phyloP scores from a whole-genome alignment of 1,140 invertebrate species.

The Philotrypesis tridentata region DNA sequence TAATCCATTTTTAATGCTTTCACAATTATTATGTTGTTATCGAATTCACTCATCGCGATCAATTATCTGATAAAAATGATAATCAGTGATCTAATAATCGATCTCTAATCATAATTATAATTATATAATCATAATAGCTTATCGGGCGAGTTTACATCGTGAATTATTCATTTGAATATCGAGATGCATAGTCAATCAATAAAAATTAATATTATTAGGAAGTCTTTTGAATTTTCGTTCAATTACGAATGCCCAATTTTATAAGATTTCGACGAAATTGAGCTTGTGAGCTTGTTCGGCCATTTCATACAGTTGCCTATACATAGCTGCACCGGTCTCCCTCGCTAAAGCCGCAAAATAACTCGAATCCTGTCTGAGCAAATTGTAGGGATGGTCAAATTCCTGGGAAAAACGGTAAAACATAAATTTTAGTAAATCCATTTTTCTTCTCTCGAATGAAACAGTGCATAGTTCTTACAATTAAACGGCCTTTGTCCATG shows the following conservation, averaged over 20 bases:
- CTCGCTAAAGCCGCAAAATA: conserved; percentile 81
- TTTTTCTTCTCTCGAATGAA: not conserved
- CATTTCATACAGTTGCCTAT: conserved; percentile 66
- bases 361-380: conserved; percentile 71
- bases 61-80: too few species aligned
- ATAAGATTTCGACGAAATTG: not conserved
- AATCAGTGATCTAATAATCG: too few species aligned
- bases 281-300: conserved; percentile 46
- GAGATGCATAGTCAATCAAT: too few species aligned
- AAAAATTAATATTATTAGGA: too few species aligned
- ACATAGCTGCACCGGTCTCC: conserved; percentile 76
- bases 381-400: conserved; percentile 76
- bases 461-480: conserved; percentile 58
- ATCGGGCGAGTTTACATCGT: too few species aligned
- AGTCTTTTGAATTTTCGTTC: not conserved
- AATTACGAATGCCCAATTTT: not conserved
- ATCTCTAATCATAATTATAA: too few species aligned
- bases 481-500: conserved; percentile 73
- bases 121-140: too few species aligned
- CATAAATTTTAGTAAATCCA: conserved; percentile 41
- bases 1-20: too few species aligned
- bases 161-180: too few species aligned
- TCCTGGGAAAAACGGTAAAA: conserved; percentile 70
- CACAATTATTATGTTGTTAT: too few species aligned
- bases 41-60: too few species aligned